Base-by-base conservation (phyloP, 2,888 invertebrate genomes). In the Coecobrya sp. region DNA sequence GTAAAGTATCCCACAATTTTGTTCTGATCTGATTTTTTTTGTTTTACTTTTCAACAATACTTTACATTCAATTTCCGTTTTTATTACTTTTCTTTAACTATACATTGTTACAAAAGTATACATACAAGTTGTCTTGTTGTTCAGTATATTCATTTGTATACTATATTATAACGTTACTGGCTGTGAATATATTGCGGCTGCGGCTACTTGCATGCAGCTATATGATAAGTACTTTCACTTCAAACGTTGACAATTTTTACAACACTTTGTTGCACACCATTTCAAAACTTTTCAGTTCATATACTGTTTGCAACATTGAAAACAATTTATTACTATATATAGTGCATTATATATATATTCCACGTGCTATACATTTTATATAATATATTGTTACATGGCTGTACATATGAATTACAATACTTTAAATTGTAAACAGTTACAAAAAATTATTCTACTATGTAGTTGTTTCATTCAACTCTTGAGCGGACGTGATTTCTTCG, bases 401-500 rank as follows among this genome's bases (percentile, higher is more conserved):
- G 27, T 81, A 45, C 36, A 84, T 70, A 73, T 70, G 27, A 79
- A 79, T 19, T 30, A 62, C 22, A n/a, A 22, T 65, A n/a, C 7
- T 42, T n/a, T 55, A 16, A 55, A n/a, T n/a, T 55, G 13, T 62
- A 62, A 25, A 84, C 86, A 70, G 49, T 49, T 70, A 86, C 68
- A 68, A 42, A 65, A 62, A 22, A 22, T 85, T 68, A 30, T 30
- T 65, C 36, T 36, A 16, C 4, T 70, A 70, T 22, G 36, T 76
- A 59, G 2, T 76, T 42, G 42, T 42, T 45, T 86, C 25, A 49
- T 45, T 86, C 25, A 49, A 87, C 59, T 68, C 68, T 62, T 62
- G 76, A 88, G 85, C 92, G 92, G 92, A 92, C 92, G 89, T 92
- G 86, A 92, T 92, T 89, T 88, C 88, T 92, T 76, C 86, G 79